Percentiles rank a stretch among this genome's conserved stretches.
Conservation (phyloP, 2,888 invertebrate genomes). For the Caenorhabditis uteleia region DNA sequence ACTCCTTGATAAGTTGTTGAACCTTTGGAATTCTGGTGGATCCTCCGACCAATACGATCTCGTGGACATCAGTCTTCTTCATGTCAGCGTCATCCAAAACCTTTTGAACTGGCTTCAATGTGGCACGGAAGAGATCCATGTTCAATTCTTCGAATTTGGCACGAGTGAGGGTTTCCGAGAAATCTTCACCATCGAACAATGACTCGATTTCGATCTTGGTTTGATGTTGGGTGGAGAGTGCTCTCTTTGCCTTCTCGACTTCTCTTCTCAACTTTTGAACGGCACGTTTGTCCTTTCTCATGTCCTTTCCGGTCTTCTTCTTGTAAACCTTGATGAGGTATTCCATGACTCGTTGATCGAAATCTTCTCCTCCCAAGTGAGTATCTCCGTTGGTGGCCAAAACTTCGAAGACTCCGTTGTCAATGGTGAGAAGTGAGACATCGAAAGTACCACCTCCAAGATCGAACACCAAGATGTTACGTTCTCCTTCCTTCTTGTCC, state of each 20-base stretch:
- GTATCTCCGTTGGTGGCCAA: constrained; percentile 62
- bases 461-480: constrained; percentile 97
- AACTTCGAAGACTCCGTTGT: constrained; percentile 94
- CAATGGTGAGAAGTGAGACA: constrained; percentile 95
- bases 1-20: constrained; percentile 76
- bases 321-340: constrained; percentile 88
- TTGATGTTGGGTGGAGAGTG: constrained; percentile 87
- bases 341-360: constrained; percentile 74
- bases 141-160: constrained; percentile 81
- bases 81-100: constrained; percentile 96
- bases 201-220: constrained; percentile 87
- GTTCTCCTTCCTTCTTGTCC: constrained; percentile 76
- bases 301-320: constrained; percentile 71
- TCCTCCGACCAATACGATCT: constrained; percentile 97
- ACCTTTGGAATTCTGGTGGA: constrained; percentile 99
- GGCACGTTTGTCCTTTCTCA: constrained; percentile 69
- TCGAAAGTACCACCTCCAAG: constrained; percentile 99
- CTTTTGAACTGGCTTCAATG: constrained; percentile 91
- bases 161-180: constrained; percentile 94
- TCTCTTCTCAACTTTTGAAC: constrained; percentile 71
- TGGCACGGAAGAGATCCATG: constrained; percentile 78
- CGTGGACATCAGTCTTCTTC: constrained; percentile 96
- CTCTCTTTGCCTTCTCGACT: constrained; percentile 73
- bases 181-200: constrained; percentile 96
- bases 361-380: constrained; percentile 87